Percentiles rank a stretch among this genome's conserved stretches.
These are phyloP conservation scores for Sycophaga agraensis DNA, from an alignment of 1,140 invertebrate genomes.

Conservation along the genomic window DNA sequence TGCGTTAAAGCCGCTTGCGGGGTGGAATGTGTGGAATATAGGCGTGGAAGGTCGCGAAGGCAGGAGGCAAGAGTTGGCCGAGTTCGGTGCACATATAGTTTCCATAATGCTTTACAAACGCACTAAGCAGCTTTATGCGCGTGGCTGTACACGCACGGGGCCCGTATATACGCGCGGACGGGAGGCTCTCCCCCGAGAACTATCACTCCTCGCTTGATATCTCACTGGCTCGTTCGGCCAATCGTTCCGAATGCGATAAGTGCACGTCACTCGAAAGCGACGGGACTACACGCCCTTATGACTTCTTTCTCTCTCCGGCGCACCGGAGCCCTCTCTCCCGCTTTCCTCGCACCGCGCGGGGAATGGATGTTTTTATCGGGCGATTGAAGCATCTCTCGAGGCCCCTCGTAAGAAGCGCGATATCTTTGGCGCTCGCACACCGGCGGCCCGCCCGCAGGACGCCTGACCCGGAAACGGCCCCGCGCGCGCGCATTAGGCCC, in stretches of 20 bases:
- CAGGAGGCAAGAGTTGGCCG: too few species aligned
- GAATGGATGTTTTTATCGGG: constrained; percentile 12
- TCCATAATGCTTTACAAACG: constrained; percentile 43
- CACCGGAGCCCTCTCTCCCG: too few species aligned
- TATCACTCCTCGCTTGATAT: constrained; percentile 37
- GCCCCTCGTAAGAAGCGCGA: constrained; percentile 17
- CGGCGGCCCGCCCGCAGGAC: too few species aligned
- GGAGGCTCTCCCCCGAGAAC: constrained; percentile 26
- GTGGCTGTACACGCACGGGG: constrained; percentile 31
- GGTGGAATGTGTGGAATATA: too few species aligned
- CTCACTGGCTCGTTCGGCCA: constrained; percentile 36
- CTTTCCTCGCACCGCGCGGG: neutral
- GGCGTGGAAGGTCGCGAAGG: too few species aligned
- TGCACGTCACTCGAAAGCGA: constrained; percentile 16
- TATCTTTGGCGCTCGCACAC: neutral
- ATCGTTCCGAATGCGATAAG: constrained; percentile 31
- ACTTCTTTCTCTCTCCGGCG: neutral
- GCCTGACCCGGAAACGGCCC: too few species aligned
- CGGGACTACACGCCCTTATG: neutral
- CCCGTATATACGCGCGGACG: constrained; percentile 8
- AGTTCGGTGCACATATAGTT: constrained; percentile 44
- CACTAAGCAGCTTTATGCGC: constrained; percentile 32
- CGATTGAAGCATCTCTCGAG: constrained; percentile 15
- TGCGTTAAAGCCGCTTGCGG: too few species aligned
- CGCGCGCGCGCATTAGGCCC: too few species aligned